These are phyloP conservation scores for Cheilosia scutellata DNA, from an alignment of 2,888 invertebrate species.

Conservation along the genomic window DNA sequence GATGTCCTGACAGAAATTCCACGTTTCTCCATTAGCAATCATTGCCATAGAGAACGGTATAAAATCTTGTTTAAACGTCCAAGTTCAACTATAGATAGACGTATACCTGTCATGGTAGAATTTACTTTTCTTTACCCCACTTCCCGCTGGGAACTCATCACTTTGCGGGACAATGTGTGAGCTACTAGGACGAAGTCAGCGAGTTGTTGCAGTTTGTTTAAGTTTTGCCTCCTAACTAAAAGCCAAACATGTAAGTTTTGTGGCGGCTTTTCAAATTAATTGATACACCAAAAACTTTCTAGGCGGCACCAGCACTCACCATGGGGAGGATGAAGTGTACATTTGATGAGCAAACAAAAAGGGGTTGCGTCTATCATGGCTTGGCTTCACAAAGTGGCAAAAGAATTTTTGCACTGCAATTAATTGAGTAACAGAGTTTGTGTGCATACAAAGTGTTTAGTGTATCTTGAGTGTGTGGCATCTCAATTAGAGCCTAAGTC, in stretches of 20 bases:
- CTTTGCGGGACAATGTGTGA: conserved; percentile 17
- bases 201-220: conserved; percentile 70
- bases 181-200: conserved; percentile 45
- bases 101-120: conserved; percentile 16
- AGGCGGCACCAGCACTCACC: conserved; percentile 25
- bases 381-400: conserved; percentile 53
- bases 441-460: conserved; percentile 67
- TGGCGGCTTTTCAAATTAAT: conserved; percentile 75
- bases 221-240: conserved; percentile 67
- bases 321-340: not conserved
- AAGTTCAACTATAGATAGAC: conserved; percentile 15
- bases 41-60: conserved; percentile 17
- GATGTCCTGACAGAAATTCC: not conserved
- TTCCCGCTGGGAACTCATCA: not conserved
- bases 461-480: conserved; percentile 63
- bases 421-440: conserved; percentile 73
- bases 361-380: conserved; percentile 1
- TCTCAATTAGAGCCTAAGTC: conserved; percentile 66
- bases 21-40: conserved; percentile 42
- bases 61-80: conserved; percentile 37
- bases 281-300: conserved; percentile 71
- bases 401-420: conserved; percentile 69
- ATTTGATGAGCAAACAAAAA: conserved; percentile 20
- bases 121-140: not conserved
- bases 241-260: conserved; percentile 73